Evolutionary conservation across 2,888 invertebrate species (phyloP), one percentile per base, ranked within the genome.

Genomic region (Sepiola atlantica): DNA sequence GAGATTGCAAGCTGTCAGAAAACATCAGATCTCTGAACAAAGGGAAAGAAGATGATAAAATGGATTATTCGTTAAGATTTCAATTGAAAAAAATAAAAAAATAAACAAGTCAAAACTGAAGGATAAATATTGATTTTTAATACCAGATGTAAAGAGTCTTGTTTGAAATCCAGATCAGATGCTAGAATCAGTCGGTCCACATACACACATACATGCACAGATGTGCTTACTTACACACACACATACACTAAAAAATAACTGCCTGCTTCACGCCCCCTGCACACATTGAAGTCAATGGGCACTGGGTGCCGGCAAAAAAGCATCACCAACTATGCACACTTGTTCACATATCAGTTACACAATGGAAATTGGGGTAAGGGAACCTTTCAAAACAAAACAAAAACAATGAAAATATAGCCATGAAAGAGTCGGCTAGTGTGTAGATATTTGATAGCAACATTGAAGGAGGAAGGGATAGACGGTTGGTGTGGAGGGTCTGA

Each of bases 61-160:
- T 45, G 45, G 45, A 45, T 45, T 2, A 45, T 45, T 45, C 45
- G 2, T 45, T 2, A 45, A 4, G 45, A 45, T 45, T 45, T 2
- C 4, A 45, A 45, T 45, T 2, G 45, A 16, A 77, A 77, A 77
- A 8, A 0, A 55, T n/a, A 55, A 16, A 16, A 14, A 55, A 55
- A 55, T 55, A 55, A 77, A 77, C 77, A 77, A 77, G 77, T 32
- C n/a, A 77, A 77, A n/a, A 77, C n/a, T 77, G 77, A 77, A 77
- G 77, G 77, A 77, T 77, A n/a, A 77, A 77, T 77, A 77, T 77
- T 77, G 12, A 77, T 77, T 77, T 77, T 77, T 77, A 77, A 77
- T 77, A 77, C 77, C 77, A 77, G 77, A 77, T 77, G 77, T 77
- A 77, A 77, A 77, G 77, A 77, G 77, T 77, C 77, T 77, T 77